phyloP scores from a whole-genome alignment of 2,113 vertebrate species.

The Ptilorrhoa leucosticta region DNA sequence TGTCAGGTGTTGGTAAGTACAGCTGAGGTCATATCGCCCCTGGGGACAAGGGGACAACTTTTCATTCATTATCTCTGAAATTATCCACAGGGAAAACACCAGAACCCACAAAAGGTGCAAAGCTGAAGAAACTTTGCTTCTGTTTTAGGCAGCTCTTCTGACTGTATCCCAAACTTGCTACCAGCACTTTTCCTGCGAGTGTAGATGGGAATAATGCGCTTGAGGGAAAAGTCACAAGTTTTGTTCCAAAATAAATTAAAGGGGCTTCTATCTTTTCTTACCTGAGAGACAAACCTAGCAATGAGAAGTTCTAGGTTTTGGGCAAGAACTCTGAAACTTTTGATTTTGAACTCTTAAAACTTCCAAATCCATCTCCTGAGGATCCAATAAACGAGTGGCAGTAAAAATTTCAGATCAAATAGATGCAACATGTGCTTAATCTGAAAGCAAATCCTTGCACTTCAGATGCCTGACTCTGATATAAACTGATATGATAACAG shows the following conservation, averaged over 20 bases:
- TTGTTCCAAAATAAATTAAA: not conserved
- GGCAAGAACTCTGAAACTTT: not conserved
- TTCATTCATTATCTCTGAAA: not conserved
- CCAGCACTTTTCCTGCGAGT: not conserved
- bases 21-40: not conserved
- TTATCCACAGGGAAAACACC: not conserved
- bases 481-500: not conserved
- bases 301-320: not conserved
- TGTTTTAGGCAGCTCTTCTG: not conserved
- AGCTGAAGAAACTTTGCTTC: not conserved
- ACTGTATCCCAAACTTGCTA: not conserved
- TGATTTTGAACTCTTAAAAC: not conserved
- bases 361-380: not conserved
- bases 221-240: not conserved
- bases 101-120: not conserved
- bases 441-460: not conserved
- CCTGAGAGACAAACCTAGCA: not conserved
- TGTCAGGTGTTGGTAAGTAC: not conserved
- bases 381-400: not conserved
- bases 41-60: not conserved
- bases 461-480: not conserved
- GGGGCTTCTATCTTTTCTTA: not conserved
- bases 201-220: not conserved
- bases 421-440: not conserved
- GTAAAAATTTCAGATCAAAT: not conserved